Evolutionary conservation across 2,797 vertebrate species (phyloP).

Genomic region (Jordanella pulchra): DNA sequence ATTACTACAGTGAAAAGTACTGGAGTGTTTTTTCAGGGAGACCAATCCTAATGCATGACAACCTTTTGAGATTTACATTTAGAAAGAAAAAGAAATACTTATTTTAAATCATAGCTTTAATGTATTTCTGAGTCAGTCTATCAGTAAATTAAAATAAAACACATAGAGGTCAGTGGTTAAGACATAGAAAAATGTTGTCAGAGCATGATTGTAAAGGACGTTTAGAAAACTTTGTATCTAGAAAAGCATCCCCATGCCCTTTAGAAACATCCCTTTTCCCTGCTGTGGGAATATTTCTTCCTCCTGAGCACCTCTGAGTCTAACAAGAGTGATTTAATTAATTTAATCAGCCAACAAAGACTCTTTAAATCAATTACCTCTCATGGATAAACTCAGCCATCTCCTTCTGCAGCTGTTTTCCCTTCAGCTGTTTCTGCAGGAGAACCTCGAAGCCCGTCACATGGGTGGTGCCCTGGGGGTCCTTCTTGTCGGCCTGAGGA

Average conservation of each 20-base stretch:
- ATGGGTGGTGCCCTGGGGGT: conserved; percentile 89
- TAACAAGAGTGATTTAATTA: neutral
- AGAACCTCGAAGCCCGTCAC: conserved; percentile 94
- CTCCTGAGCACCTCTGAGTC: conserved; percentile 9
- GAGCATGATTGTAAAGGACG: too few relatives aligned
- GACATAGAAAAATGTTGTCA: too few relatives aligned
- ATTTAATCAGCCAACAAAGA: neutral
- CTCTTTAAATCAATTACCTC: conserved; percentile 78
- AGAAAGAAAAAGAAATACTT: too few relatives aligned
- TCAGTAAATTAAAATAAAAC: neutral
- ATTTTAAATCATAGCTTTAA: neutral
- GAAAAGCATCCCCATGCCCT: neutral
- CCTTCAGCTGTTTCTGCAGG: conserved; percentile 96
- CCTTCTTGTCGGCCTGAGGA: conserved; percentile 90
- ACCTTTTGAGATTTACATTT: neutral
- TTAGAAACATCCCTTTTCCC: neutral
- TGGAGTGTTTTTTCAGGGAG: neutral
- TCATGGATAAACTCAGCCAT: conserved; percentile 97
- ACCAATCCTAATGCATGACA: neutral
- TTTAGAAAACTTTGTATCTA: neutral
- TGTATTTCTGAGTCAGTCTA: neutral
- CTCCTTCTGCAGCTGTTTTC: conserved; percentile 98
- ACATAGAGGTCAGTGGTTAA: too few relatives aligned
- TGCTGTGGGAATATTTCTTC: neutral
- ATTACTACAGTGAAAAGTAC: neutral